Conservation (phyloP, 2,888 invertebrate genomes). For the Trichopoda pennipes region DNA sequence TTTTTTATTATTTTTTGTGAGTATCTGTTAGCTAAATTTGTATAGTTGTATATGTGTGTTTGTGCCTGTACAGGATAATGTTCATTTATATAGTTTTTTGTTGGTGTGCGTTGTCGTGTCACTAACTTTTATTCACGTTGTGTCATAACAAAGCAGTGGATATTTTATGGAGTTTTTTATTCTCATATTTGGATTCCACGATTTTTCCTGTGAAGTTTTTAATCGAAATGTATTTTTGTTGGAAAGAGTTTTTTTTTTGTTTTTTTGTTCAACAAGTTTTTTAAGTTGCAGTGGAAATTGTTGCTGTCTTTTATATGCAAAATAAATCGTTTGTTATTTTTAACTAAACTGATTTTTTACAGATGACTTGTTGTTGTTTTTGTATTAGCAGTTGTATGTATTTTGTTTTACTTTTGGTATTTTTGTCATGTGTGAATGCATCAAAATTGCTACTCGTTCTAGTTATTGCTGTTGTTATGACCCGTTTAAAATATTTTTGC, state of each 20-base stretch:
- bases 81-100: not conserved
- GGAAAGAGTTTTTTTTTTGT: conserved; percentile 34
- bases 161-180: conserved; percentile 40
- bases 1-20: conserved; percentile 36
- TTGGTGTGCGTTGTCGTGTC: conserved; percentile 39
- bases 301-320: conserved; percentile 31
- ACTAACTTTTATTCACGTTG: conserved; percentile 55
- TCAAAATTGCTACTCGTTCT: conserved; percentile 20
- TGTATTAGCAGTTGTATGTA: conserved; percentile 55
- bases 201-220: conserved; percentile 9
- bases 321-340: conserved; percentile 61
- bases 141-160: conserved; percentile 51
- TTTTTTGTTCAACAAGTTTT: conserved; percentile 37
- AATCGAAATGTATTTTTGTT: conserved; percentile 44
- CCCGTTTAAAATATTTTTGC: not conserved
- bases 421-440: conserved; percentile 29
- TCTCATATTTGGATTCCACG: not conserved
- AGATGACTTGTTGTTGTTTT: conserved; percentile 57
- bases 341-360: conserved; percentile 62
- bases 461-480: conserved; percentile 5
- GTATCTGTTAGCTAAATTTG: conserved; percentile 16
- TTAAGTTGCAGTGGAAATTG: not conserved
- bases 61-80: not conserved
- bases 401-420: conserved; percentile 16
- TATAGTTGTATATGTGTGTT: not conserved